A percentile compares a stretch with the other conserved stretches of the same genome.
Evolutionary conservation across 2,797 vertebrate genomes (phyloP).

Genomic region (Pangasius mekongensis): DNA sequence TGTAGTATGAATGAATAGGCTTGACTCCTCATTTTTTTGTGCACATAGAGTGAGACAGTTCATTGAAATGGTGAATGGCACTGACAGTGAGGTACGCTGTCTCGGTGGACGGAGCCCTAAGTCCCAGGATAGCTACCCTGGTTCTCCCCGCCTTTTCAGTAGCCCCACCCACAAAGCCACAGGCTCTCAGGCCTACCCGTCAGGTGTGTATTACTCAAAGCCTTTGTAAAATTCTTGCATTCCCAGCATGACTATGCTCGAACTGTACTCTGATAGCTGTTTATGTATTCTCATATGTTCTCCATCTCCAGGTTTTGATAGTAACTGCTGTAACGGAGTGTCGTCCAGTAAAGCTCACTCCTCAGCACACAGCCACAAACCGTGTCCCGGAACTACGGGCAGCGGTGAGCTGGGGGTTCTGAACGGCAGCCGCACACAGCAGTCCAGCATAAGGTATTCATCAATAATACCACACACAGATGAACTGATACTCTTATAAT

Average conservation of each 20-base stretch:
- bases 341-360: conserved; percentile 87
- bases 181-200: conserved; percentile 82
- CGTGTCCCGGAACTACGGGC: conserved; percentile 80
- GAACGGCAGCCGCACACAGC: conserved; percentile 90
- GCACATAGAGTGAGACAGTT: conserved; percentile 92
- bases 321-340: conserved; percentile 96
- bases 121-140: conserved; percentile 95
- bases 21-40: neutral
- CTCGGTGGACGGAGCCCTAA: conserved; percentile 91
- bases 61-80: conserved; percentile 98
- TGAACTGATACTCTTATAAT: neutral
- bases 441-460: conserved; percentile 83
- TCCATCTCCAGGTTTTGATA: conserved; percentile 85
- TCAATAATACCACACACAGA: neutral
- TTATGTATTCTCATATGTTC: neutral
- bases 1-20: neutral
- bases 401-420: conserved; percentile 87
- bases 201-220: conserved; percentile 66
- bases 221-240: neutral
- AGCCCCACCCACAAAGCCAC: conserved; percentile 89
- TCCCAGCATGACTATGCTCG: no score
- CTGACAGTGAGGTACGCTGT: conserved; percentile 94
- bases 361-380: conserved; percentile 91
- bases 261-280: neutral
- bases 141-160: conserved; percentile 88